phyloP scores from a whole-genome alignment of 2,888 invertebrate species.

The Pachliopta kotzebuea region DNA sequence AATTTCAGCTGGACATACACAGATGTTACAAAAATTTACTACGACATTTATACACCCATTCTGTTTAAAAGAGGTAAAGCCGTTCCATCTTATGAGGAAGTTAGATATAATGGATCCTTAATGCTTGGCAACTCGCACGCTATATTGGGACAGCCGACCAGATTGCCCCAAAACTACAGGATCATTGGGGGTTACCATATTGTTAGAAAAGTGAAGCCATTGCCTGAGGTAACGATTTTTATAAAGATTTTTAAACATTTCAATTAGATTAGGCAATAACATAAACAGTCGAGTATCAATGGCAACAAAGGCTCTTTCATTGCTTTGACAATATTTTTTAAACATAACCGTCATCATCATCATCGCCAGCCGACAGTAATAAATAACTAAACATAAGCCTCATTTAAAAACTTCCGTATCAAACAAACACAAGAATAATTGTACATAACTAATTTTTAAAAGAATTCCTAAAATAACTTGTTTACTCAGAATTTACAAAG shows the following conservation, averaged over 20 bases:
- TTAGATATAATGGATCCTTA: constrained; percentile 40
- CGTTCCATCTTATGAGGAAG: constrained; percentile 37
- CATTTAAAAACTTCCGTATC: too few species aligned
- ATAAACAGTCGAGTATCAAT: too few species aligned
- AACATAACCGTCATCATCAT: too few species aligned
- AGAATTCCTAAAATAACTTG: too few species aligned
- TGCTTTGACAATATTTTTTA: too few species aligned
- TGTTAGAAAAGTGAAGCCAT: constrained; percentile 41
- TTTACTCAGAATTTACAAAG: constrained; percentile 53
- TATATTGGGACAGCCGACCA: constrained; percentile 39
- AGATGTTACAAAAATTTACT: constrained; percentile 20
- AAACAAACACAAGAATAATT: too few species aligned
- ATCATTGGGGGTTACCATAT: constrained; percentile 57
- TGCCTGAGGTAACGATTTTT: constrained; percentile 52
- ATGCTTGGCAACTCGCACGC: constrained; percentile 39
- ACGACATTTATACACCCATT: constrained; percentile 31
- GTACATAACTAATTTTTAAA: constrained; percentile 3
- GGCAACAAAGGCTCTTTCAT: too few species aligned
- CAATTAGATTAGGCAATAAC: too few species aligned
- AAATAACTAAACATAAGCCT: too few species aligned
- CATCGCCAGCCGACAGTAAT: too few species aligned
- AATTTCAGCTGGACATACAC: constrained; percentile 21
- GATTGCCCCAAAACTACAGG: constrained; percentile 51
- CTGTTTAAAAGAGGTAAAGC: constrained; percentile 32
- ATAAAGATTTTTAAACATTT: too few species aligned